A percentile compares a stretch with the other conserved stretches of the same genome.
phyloP scores from a whole-genome alignment of 2,113 vertebrate genomes.

The Bubo blakistoni region DNA sequence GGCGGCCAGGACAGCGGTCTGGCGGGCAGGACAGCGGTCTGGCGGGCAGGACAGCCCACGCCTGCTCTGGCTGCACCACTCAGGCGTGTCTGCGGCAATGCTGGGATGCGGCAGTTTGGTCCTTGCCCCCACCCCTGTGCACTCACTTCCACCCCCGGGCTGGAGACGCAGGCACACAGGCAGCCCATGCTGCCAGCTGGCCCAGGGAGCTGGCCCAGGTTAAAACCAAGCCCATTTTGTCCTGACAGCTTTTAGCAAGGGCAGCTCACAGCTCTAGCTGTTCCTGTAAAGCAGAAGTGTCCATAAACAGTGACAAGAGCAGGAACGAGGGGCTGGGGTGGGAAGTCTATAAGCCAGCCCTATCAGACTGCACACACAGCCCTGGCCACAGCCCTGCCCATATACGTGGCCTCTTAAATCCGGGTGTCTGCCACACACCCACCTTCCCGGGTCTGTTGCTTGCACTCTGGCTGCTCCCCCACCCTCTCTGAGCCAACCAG shows the following conservation, averaged over 20 bases:
- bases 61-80: not conserved
- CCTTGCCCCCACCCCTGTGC: not conserved
- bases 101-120: not conserved
- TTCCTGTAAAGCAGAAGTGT: not conserved
- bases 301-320: not conserved
- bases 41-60: not conserved
- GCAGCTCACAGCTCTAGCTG: not conserved
- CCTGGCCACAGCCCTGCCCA: not conserved
- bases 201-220: not conserved
- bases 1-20: not conserved
- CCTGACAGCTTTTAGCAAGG: not conserved
- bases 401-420: not conserved
- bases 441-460: not conserved
- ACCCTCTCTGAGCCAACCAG: not conserved
- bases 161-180: not conserved
- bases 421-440: not conserved
- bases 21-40: too few species aligned
- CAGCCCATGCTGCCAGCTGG: not conserved
- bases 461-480: not conserved
- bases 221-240: not conserved
- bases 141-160: not conserved
- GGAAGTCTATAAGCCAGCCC: not conserved
- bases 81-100: fast-evolving
- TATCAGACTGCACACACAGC: not conserved
- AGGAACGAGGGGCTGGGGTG: not conserved